Conservation (phyloP, 2,113 vertebrate species). For the Phocoena phocoena region DNA sequence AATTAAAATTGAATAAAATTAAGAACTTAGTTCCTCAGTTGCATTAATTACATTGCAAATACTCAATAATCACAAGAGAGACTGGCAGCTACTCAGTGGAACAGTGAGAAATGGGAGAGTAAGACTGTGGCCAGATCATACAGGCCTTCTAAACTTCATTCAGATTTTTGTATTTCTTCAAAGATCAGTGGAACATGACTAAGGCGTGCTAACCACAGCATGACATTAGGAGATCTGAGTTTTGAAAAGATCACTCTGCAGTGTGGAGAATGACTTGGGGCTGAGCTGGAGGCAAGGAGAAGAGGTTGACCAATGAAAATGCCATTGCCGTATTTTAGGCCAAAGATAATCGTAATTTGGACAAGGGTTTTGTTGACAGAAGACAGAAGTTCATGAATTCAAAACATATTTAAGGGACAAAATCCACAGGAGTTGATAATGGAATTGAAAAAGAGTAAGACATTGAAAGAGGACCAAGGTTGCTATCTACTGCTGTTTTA, state of each 20-base stretch:
- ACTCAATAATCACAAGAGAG: neutral
- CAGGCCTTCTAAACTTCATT: neutral
- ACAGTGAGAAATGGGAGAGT: neutral
- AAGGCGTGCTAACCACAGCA: neutral
- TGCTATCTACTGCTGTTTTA: neutral
- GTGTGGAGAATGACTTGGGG: neutral
- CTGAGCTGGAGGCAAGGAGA: neutral
- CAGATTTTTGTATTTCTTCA: neutral
- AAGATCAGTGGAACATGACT: neutral
- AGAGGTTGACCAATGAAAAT: neutral
- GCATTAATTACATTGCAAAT: neutral
- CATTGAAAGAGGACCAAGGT: neutral
- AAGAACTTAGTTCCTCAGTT: neutral
- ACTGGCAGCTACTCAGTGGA: neutral
- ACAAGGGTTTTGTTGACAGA: neutral
- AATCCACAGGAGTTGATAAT: neutral
- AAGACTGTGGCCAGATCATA: rapidly evolving
- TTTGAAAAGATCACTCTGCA: neutral
- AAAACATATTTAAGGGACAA: neutral
- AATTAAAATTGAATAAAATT: neutral
- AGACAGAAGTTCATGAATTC: neutral
- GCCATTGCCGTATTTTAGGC: neutral
- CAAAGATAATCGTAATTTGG: neutral
- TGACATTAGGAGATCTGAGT: neutral
- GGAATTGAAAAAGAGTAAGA: neutral